These are phyloP conservation scores for Spermophilus dauricus DNA, from an alignment of 2,113 vertebrate genomes.

Conservation along the genomic window DNA sequence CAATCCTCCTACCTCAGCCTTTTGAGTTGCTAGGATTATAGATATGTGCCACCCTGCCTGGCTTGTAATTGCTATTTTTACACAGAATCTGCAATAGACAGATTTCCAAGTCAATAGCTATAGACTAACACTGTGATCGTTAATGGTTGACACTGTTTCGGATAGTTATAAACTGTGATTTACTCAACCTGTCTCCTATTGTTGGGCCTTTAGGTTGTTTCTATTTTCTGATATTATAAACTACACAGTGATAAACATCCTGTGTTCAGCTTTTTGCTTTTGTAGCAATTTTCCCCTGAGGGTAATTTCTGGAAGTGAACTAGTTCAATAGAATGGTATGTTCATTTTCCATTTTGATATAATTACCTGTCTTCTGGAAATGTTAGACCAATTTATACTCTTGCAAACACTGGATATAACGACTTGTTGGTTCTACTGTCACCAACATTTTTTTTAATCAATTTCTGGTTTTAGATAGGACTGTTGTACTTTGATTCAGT, in stretches of 20 bases:
- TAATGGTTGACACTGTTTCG: neutral
- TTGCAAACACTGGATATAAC: neutral
- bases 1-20: too few species aligned
- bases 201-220: neutral
- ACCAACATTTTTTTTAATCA: neutral
- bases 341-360: neutral
- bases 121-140: neutral
- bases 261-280: constrained; percentile 2
- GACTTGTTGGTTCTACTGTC: neutral
- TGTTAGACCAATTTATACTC: neutral
- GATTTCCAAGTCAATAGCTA: neutral
- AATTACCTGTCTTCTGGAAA: constrained; percentile 26
- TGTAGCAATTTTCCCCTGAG: neutral
- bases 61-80: neutral
- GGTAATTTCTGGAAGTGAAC: constrained; percentile 6
- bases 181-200: neutral
- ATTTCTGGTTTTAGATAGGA: neutral
- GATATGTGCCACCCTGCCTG: too few species aligned
- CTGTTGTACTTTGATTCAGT: neutral
- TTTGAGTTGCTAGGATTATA: too few species aligned
- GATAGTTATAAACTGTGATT: constrained; percentile 14
- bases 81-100: neutral
- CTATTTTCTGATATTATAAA: neutral
- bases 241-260: neutral
- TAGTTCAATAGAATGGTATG: neutral